Evolutionary conservation across 2,113 vertebrate genomes (phyloP).

Genomic region (Poeciliopsis retropinna): DNA sequence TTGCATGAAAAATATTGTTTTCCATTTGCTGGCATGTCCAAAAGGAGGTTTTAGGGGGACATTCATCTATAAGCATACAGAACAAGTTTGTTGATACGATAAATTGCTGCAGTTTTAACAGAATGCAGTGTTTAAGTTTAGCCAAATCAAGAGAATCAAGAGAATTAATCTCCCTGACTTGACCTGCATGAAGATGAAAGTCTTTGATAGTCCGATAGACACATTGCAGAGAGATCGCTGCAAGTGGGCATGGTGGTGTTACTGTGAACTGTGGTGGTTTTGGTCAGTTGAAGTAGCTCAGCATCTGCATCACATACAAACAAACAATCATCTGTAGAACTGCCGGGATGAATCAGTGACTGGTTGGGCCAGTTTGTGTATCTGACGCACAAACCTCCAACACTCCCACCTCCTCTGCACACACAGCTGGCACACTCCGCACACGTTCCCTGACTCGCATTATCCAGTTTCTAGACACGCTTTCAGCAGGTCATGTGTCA

Average conservation of each 20-base stretch:
- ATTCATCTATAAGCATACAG: not conserved
- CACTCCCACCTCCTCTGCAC: not conserved
- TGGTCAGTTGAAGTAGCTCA: conserved; percentile 35
- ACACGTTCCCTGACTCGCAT: conserved; percentile 46
- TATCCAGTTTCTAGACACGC: conserved; percentile 28
- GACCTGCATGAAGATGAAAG: conserved; percentile 58
- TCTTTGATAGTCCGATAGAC: conserved; percentile 47
- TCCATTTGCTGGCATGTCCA: not conserved
- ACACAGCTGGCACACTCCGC: conserved; percentile 52
- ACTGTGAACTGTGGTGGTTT: conserved; percentile 48
- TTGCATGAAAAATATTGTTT: not conserved
- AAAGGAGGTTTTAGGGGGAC: not conserved
- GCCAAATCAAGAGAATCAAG: not conserved
- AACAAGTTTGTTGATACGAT: not conserved
- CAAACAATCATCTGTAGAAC: conserved; percentile 33
- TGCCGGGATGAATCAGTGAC: conserved; percentile 42
- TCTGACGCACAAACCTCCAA: conserved; percentile 29
- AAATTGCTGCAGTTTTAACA: conserved; percentile 9
- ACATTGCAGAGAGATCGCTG: conserved; percentile 59
- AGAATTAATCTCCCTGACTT: conserved; percentile 23
- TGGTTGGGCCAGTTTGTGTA: conserved; percentile 47
- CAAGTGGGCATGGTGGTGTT: conserved; percentile 39
- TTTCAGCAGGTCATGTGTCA: conserved; percentile 50
- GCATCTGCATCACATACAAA: conserved; percentile 19
- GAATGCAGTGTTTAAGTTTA: conserved; percentile 17